These are phyloP conservation scores for Amphimallon solstitiale DNA, from an alignment of 2,888 invertebrate species.

Conservation along the genomic window DNA sequence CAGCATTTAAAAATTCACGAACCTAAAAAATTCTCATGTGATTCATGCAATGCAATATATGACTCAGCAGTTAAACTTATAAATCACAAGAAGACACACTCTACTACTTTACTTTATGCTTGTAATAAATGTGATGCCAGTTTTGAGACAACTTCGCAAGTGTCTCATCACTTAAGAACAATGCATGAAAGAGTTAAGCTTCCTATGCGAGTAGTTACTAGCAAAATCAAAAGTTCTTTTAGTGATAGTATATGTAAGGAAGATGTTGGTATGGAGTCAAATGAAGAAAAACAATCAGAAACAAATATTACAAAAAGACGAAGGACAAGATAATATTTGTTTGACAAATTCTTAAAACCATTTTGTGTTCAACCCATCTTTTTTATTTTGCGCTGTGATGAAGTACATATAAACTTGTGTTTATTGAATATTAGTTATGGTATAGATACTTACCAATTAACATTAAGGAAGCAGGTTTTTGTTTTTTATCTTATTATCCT, in stretches of 20 bases:
- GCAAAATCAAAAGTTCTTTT: conserved; percentile 33
- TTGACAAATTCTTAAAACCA: conserved; percentile 19
- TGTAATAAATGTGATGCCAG: conserved; percentile 58
- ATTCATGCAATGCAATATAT: conserved; percentile 45
- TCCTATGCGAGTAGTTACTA: conserved; percentile 28
- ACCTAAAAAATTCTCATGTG: conserved; percentile 45
- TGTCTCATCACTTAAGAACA: conserved; percentile 53
- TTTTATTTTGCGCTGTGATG: conserved; percentile 35
- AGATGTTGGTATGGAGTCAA: neutral
- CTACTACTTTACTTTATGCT: conserved; percentile 53
- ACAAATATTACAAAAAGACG: conserved; percentile 28
- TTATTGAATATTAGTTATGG: neutral
- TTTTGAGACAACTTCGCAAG: conserved; percentile 55
- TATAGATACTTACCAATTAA: neutral
- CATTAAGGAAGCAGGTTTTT: no score
- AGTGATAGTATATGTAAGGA: conserved; percentile 28
- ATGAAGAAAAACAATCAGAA: conserved; percentile 17
- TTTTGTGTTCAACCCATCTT: conserved; percentile 31
- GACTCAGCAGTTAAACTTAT: conserved; percentile 49
- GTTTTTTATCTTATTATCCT: no score
- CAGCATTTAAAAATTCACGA: conserved; percentile 47
- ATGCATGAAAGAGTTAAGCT: conserved; percentile 49
- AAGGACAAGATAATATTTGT: conserved; percentile 34
- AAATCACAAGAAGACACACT: conserved; percentile 49
- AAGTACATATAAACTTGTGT: conserved; percentile 25